Evolutionary conservation across 2,888 invertebrate species (phyloP).

Genomic region (Meiosimyza decipiens): DNA sequence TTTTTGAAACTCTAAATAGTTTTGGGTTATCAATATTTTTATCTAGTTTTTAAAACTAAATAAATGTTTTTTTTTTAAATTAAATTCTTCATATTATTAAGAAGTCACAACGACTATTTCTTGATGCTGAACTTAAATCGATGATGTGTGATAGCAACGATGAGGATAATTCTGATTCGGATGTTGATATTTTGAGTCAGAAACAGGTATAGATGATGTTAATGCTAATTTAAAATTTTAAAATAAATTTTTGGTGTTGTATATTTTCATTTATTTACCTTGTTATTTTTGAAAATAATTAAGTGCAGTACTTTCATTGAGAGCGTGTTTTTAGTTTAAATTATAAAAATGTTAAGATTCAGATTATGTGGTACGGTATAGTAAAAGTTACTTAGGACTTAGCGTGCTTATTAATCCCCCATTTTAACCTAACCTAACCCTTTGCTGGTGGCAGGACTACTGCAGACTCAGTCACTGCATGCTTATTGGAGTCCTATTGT

Average conservation of each 20-base stretch:
- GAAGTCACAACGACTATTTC: constrained; percentile 66
- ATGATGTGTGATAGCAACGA: constrained; percentile 66
- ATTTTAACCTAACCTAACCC: too few species aligned
- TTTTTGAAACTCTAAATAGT: neutral
- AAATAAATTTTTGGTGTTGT: constrained; percentile 17
- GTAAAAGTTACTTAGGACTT: too few species aligned
- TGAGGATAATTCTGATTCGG: constrained; percentile 64
- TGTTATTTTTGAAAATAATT: constrained; percentile 7
- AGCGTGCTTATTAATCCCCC: too few species aligned
- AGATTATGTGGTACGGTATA: too few species aligned
- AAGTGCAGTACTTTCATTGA: too few species aligned
- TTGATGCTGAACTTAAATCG: constrained; percentile 66
- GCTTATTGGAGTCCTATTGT: too few species aligned
- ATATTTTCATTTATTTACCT: constrained; percentile 19
- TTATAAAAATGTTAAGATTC: neutral
- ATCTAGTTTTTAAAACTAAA: constrained; percentile 17
- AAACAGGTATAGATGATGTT: constrained; percentile 54
- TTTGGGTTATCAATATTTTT: constrained; percentile 30
- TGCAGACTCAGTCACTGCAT: too few species aligned
- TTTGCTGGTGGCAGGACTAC: too few species aligned
- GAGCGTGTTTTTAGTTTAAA: constrained; percentile 1
- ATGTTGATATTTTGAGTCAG: constrained; percentile 60
- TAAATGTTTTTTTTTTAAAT: neutral
- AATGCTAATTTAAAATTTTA: constrained; percentile 3
- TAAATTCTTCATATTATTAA: constrained; percentile 40